Percentiles rank a stretch among this genome's conserved stretches.
Conservation (phyloP, 1,140 invertebrate species). For the Cecropterus lyciades region DNA sequence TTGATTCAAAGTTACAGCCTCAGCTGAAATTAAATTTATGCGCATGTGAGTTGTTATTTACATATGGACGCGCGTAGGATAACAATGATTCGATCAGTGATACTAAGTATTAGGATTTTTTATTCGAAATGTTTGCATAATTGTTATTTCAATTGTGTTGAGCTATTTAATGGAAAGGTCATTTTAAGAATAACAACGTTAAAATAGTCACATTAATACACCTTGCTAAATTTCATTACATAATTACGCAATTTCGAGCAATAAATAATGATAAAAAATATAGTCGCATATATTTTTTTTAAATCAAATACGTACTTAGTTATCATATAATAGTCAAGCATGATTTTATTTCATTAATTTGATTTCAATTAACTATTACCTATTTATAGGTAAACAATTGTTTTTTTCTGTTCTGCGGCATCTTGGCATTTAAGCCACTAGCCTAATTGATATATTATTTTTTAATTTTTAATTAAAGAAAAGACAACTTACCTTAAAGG, state of each 20-base stretch:
- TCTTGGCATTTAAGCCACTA: neutral
- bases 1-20: slow-evolving; percentile 20
- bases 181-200: too few species aligned
- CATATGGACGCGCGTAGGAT: slow-evolving; percentile 1
- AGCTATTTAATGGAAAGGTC: neutral
- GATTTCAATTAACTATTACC: too few species aligned
- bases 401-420: too few species aligned
- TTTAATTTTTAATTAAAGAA: neutral
- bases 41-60: slow-evolving; percentile 7
- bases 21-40: slow-evolving; percentile 24
- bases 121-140: neutral
- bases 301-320: too few species aligned
- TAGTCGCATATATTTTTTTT: too few species aligned
- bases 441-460: neutral
- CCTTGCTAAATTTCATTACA: too few species aligned
- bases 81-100: slow-evolving; percentile 46
- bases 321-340: too few species aligned
- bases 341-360: too few species aligned
- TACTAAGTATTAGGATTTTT: neutral
- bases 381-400: too few species aligned
- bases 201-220: too few species aligned
- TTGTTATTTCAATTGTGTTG: neutral
- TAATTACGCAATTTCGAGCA: too few species aligned
- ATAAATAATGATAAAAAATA: too few species aligned
- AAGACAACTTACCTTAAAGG: slow-evolving; percentile 55